Base-by-base conservation (phyloP, 2,888 invertebrate genomes). In the Parnassius mnemosyne region DNA sequence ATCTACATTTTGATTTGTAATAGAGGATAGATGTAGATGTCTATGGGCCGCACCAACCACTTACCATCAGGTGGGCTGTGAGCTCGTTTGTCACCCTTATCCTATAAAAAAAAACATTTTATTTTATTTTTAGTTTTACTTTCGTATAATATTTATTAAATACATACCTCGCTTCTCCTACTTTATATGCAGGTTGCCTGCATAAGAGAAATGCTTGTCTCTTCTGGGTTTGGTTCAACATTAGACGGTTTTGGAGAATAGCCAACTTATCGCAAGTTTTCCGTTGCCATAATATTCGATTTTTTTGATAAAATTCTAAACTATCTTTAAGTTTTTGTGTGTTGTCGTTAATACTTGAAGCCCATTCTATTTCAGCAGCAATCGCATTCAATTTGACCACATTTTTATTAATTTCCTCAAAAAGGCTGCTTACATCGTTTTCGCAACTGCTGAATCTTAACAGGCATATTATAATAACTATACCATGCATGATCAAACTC, bases 181-280 rank as follows among this genome's bases (percentile, higher is more conserved):
- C 81, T 3, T 90, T 92, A 73, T 90, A 94, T 60, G 85, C 92
- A 0, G 94, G 93, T 51, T 94, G 95, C 69, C 94, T 85, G 71
- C 95, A 95, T 51, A 95, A 70, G 11, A 95, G 79, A 80, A 92
- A 92, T 57, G 92, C 77, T 85, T 93, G 93, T 65, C 94, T 84
- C 54, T 74, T 75, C 66, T 93, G 92, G 25, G 80, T 83, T 20
- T 57, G 69, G 57, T 86, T 86, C 42, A 89, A 64, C 66, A 77
- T 73, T 60, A 80, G 72, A 61, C 60, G 66, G 3, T 71, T 69
- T 49, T 70, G 70, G 53, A 88, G 66, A 65, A 66, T 65, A 62
- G 71, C 73, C 66, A 90, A 66, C 56, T 68, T 69, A 43, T 69
- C 67, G 60, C 92, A 92, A 0, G 70, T 72, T 47, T 63, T 69